Evolutionary conservation across 2,113 vertebrate genomes (phyloP), one percentile per base, ranked within the genome.

Genomic region (Coptodon rendalli): DNA sequence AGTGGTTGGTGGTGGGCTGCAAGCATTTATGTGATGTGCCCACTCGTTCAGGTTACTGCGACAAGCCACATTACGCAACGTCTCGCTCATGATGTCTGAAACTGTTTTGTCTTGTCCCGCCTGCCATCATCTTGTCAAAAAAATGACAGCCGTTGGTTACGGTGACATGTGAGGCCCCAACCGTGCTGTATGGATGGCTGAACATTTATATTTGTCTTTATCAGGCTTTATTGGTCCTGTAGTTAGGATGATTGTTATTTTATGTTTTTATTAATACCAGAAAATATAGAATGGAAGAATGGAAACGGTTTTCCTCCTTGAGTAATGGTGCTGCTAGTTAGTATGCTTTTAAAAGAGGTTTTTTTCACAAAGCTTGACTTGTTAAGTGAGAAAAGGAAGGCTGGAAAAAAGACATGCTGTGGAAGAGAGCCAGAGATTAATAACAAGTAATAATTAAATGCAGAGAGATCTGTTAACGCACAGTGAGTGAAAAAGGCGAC

Each of bases 11-110:
- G 86, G 76, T 86, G 85, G 91, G 89, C 52, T 84, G 81, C 57
- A 59, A 66, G 57, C 52, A 3, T 71, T 45, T 56, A 22, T 16
- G 56, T 16, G 83, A 50, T n/a, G 84, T 53, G 71, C 86, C 89
- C 85, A 82, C 86, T 89, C 38, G 11, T 66, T 86, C 84, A 89
- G 87, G 90, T 90, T 87, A 36, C 89, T 87, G 93, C 83, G 85
- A 93, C 90, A 81, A 59, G 83, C 86, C 82, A 5, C 11, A 84
- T 94, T 91, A 91, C 16, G 80, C 89, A 91, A 92, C 2, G 81
- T 11, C 68, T 86, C 31, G 10, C 82, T 92, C 89, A 19, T 78
- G 52, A 78, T 80, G 91, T 87, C 85, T 89, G 78, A 86, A 82
- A 87, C 76, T 52, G 43, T 81, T 81, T 40, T 9, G 53, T 86